Evolutionary conservation across 2,888 invertebrate species (phyloP), one percentile per base, ranked within the genome.

Genomic region (Eristalis arbustorum): DNA sequence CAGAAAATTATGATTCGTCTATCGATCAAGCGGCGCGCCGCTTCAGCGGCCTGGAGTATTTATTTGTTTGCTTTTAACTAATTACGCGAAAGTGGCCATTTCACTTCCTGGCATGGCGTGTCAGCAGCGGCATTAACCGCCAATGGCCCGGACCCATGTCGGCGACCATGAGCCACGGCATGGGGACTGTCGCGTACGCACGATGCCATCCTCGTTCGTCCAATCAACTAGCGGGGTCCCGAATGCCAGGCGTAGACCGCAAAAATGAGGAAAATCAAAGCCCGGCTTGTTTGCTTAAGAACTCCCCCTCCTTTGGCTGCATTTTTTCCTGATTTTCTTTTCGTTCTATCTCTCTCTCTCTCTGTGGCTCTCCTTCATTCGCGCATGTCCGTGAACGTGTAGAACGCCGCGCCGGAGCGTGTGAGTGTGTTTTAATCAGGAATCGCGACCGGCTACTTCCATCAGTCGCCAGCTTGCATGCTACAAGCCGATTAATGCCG

Each of bases 401-500:
- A 62, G 62, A 62, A 31, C 31, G 25, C 25, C n/a, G 37, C 31
- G 25, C 25, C n/a, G 37, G 66, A 42, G 28, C 62, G 74, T 78
- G 37, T 68, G 22, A 69, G 40, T 76, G 62, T 23, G 75, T 23
- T 83, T 82, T 72, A 87, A 75, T 83, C 74, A 72, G 66, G 67
- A 72, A 78, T 78, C 68, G 66, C 68, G 71, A 42, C 77, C 74
- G 71, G 66, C 71, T 75, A 62, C 83, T 83, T 74, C 49, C 76
- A 85, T 81, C 61, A 64, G 81, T 66, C 68, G 75, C 80, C 56
- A 72, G 76, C 40, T 85, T 59, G 87, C 87, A 87, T 87, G 87
- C 78, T 83, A 87, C 87, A 87, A 78, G 83, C 87, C 83, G 87
- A 87, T 87, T 87, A 87, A 87, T 83, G 83, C 78, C 72, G 63